phyloP scores from a whole-genome alignment of 2,797 vertebrate genomes.

The Phalloptychus januarius region DNA sequence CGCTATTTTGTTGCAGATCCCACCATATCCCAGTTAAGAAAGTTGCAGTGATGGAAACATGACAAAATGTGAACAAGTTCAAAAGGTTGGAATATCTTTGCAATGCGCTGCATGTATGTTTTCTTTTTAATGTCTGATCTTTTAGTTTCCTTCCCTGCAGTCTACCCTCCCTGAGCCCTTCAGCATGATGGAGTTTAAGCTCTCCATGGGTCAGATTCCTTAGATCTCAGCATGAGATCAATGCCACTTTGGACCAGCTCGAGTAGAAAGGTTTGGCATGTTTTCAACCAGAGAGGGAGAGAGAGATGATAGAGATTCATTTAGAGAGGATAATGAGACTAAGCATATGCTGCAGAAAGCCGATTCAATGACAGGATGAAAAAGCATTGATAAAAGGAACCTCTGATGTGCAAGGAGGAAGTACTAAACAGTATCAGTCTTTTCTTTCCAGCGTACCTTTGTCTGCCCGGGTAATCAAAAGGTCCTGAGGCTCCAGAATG shows the following conservation, averaged over 20 bases:
- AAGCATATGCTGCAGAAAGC: constrained; percentile 26
- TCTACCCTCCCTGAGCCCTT: constrained; percentile 25
- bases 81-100: not conserved
- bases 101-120: not conserved
- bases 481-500: constrained; percentile 92
- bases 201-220: constrained; percentile 63
- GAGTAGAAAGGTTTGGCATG: constrained; percentile 42
- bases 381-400: not conserved
- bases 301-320: constrained; percentile 43
- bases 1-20: not conserved
- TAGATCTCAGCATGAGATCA: constrained; percentile 54
- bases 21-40: not conserved
- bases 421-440: not conserved
- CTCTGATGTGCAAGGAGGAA: constrained; percentile 15
- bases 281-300: constrained; percentile 29
- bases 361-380: constrained; percentile 12
- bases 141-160: constrained; percentile 1
- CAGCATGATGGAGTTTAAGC: constrained; percentile 31
- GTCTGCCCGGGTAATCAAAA: constrained; percentile 91
- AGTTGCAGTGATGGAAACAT: not conserved
- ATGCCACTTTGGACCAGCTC: constrained; percentile 49
- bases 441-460: constrained; percentile 83
- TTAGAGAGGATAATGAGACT: constrained; percentile 33
- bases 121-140: not conserved
- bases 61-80: not conserved